Conservation (phyloP, 2,113 vertebrate species). For the Macroglossus sobrinus region DNA sequence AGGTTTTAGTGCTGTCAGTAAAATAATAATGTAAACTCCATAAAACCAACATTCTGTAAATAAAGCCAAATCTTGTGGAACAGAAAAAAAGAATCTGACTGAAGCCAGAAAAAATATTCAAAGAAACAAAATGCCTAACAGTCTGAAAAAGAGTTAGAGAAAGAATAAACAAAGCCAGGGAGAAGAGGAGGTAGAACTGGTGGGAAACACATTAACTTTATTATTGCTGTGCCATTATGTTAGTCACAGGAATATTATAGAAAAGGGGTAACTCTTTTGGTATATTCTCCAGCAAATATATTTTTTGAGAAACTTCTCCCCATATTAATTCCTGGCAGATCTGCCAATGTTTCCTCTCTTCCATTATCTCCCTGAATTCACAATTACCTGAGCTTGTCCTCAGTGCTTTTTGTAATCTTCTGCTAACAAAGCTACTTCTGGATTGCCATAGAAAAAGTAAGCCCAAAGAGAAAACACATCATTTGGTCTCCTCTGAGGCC, state of each 20-base stretch:
- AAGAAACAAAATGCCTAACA: constrained; percentile 32
- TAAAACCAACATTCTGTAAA: constrained; percentile 68
- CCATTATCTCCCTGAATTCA: background rate
- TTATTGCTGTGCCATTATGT: background rate
- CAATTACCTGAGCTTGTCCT: background rate
- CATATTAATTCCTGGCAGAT: background rate
- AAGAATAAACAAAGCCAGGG: background rate
- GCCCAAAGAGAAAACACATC: background rate
- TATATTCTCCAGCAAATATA: background rate
- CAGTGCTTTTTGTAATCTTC: background rate
- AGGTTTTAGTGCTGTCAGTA: constrained; percentile 1
- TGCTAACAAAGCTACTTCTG: background rate
- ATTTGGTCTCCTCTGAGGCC: background rate
- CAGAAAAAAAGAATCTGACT: background rate
- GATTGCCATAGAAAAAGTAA: background rate
- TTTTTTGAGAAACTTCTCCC: background rate
- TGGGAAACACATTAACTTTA: background rate
- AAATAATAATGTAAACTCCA: constrained; percentile 53
- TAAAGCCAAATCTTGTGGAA: constrained; percentile 53
- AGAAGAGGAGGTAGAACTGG: background rate
- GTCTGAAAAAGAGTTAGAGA: background rate
- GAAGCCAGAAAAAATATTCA: constrained; percentile 57
- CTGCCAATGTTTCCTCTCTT: background rate
- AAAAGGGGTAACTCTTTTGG: background rate
- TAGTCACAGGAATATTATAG: background rate